These are phyloP conservation scores for Ochropleura plecta DNA, from an alignment of 2,888 invertebrate species.

Conservation along the genomic window DNA sequence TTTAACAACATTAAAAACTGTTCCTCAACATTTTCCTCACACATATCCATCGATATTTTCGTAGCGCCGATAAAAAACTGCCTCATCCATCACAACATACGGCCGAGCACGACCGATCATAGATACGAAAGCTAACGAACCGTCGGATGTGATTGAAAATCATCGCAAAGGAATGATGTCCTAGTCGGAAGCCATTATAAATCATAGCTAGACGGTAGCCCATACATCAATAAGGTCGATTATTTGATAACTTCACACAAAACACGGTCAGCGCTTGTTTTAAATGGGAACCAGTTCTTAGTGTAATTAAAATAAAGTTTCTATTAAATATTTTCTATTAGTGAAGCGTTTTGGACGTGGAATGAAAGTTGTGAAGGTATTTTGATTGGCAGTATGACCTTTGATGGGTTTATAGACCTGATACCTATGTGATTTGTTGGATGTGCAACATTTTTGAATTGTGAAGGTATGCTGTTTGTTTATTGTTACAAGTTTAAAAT, in stretches of 20 bases:
- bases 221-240: slow-evolving; percentile 89
- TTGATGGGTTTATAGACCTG: slow-evolving; percentile 72
- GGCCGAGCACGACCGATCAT: slow-evolving; percentile 71
- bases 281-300: slow-evolving; percentile 66
- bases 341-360: slow-evolving; percentile 71
- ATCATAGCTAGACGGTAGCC: slow-evolving; percentile 87
- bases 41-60: slow-evolving; percentile 34
- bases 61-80: slow-evolving; percentile 55
- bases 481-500: slow-evolving; percentile 26
- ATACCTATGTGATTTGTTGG: slow-evolving; percentile 63
- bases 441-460: slow-evolving; percentile 59
- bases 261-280: slow-evolving; percentile 80
- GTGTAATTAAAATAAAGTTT: slow-evolving; percentile 82
- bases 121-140: slow-evolving; percentile 88
- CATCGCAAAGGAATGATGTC: slow-evolving; percentile 89
- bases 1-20: not conserved
- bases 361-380: slow-evolving; percentile 80
- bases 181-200: slow-evolving; percentile 90
- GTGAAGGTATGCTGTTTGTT: slow-evolving; percentile 58
- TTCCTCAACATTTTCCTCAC: not conserved
- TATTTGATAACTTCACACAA: slow-evolving; percentile 87
- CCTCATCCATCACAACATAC: slow-evolving; percentile 74
- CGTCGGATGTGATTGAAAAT: slow-evolving; percentile 90
- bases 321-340: slow-evolving; percentile 79
- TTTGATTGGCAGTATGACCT: slow-evolving; percentile 81